These are phyloP conservation scores for Petaurus breviceps DNA, from an alignment of 2,113 vertebrate genomes.

Conservation along the genomic window DNA sequence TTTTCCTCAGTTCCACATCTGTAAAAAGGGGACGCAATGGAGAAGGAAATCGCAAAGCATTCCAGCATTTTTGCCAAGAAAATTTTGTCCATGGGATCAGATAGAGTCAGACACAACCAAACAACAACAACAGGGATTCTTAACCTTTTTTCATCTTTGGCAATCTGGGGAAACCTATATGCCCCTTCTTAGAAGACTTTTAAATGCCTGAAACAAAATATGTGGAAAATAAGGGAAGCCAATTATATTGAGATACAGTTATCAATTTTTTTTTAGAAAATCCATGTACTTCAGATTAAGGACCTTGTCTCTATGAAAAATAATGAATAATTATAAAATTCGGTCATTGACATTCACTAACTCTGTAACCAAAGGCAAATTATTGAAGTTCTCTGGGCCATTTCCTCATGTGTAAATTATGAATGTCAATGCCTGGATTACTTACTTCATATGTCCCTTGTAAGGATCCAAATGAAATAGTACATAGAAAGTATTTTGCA, in stretches of 20 bases:
- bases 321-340: not conserved
- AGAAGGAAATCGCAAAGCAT: not conserved
- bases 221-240: not conserved
- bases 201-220: not conserved
- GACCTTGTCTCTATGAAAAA: not conserved
- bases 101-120: not conserved
- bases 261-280: not conserved
- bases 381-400: not conserved
- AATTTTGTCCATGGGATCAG: not conserved
- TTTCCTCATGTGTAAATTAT: not conserved
- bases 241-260: not conserved
- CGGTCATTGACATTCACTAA: not conserved
- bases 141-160: not conserved
- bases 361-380: not conserved
- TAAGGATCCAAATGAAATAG: not conserved
- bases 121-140: not conserved
- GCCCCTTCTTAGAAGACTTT: not conserved
- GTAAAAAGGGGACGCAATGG: not conserved
- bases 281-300: not conserved
- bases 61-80: not conserved
- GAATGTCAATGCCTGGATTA: not conserved
- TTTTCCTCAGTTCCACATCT: not conserved
- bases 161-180: not conserved
- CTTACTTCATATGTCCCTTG: not conserved
- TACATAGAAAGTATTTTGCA: not conserved